These are phyloP conservation scores for Cinara cedri DNA, from an alignment of 2,888 invertebrate species.

Conservation along the genomic window DNA sequence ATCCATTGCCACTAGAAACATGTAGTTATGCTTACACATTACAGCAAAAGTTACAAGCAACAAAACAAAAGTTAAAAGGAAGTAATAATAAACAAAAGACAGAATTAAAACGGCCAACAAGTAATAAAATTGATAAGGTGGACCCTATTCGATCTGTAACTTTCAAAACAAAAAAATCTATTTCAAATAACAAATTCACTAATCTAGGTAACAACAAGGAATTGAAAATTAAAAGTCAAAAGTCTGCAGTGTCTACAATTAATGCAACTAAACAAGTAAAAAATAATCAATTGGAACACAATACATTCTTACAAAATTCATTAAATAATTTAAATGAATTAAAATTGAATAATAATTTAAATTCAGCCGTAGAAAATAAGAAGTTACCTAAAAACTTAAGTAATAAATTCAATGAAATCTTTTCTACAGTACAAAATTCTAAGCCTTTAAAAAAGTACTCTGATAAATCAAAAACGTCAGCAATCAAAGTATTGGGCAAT, in stretches of 20 bases:
- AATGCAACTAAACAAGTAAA: neutral
- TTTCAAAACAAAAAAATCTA: neutral
- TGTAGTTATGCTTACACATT: constrained; percentile 1
- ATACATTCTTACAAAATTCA: neutral
- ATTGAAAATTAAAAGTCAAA: neutral
- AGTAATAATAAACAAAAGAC: neutral
- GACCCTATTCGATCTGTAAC: neutral
- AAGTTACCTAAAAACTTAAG: neutral
- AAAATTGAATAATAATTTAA: neutral
- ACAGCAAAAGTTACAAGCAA: constrained; percentile 60
- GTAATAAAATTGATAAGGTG: neutral
- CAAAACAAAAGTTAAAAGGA: constrained; percentile 22
- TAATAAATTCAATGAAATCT: neutral
- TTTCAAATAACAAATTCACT: neutral
- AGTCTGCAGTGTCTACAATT: neutral
- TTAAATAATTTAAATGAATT: neutral
- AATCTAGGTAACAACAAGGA: neutral
- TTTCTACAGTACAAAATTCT: neutral
- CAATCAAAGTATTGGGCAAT: neutral
- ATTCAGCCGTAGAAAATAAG: neutral
- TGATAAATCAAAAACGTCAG: neutral
- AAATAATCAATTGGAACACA: neutral
- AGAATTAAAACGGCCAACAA: neutral
- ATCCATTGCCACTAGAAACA: neutral
- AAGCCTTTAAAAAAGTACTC: neutral